A percentile compares a stretch with the other conserved stretches of the same genome.
Conservation (phyloP, 2,888 invertebrate genomes). For the Chirona hameri region DNA sequence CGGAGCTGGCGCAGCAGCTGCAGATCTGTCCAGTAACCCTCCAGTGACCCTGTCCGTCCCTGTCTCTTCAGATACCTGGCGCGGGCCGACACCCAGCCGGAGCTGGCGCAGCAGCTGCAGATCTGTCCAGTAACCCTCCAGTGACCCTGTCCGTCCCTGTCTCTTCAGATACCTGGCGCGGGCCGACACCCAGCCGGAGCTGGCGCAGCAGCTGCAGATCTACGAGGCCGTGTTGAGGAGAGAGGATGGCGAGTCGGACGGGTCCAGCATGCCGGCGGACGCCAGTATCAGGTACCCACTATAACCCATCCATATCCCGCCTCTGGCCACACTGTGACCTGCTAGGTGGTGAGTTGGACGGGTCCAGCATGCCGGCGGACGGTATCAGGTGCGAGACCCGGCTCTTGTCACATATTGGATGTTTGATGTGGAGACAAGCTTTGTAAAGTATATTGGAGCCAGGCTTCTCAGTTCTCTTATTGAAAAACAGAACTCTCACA, state of each 20-base stretch:
- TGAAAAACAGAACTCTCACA: no score
- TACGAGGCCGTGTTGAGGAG: conserved; percentile 89
- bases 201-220: conserved; percentile 87
- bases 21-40: no score
- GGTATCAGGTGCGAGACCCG: conserved; percentile 51
- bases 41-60: no score
- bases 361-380: conserved; percentile 58
- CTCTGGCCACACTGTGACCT: no score
- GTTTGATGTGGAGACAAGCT: no score
- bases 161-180: background rate
- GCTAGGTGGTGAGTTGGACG: conserved; percentile 73
- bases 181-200: conserved; percentile 42
- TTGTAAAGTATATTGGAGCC: no score
- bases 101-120: conserved; percentile 83
- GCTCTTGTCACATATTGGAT: no score
- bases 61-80: background rate
- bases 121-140: conserved; percentile 54
- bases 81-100: background rate
- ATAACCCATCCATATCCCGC: no score
- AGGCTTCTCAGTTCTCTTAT: no score
- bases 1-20: no score
- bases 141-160: no score
- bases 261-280: conserved; percentile 58
- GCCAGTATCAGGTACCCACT: conserved; percentile 58
- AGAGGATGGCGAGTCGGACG: conserved; percentile 75